Conservation (phyloP, 2,113 vertebrate genomes). For the Cettia cetti region DNA sequence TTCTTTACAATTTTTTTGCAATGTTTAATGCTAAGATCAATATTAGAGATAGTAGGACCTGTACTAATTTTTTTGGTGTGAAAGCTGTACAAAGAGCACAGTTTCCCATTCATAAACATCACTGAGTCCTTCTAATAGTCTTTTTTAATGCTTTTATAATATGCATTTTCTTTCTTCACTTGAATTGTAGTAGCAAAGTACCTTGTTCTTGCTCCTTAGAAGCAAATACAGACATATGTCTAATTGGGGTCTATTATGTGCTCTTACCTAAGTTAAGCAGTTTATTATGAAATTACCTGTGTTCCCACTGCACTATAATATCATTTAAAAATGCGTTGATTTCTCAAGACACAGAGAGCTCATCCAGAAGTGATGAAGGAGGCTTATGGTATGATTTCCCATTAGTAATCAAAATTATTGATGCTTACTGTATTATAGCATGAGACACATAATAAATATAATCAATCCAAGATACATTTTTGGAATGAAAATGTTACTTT, state of each 20-base stretch:
- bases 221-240: neutral
- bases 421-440: neutral
- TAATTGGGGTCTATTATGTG: neutral
- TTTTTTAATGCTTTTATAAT: neutral
- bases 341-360: neutral
- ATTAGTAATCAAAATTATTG: conserved; percentile 27
- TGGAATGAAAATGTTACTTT: neutral
- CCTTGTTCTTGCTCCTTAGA: neutral
- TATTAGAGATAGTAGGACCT: neutral
- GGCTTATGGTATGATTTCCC: neutral
- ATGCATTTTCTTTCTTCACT: neutral
- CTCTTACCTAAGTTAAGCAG: neutral
- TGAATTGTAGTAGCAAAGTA: neutral
- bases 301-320: neutral
- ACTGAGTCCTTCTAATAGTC: neutral
- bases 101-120: neutral
- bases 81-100: neutral
- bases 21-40: neutral
- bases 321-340: neutral
- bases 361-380: conserved; percentile 9
- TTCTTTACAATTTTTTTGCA: neutral
- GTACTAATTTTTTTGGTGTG: neutral
- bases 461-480: neutral
- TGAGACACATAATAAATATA: neutral
- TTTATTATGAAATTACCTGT: conserved; percentile 31